Evolutionary conservation across 2,888 invertebrate species (phyloP).

Genomic region (Asteroscopus sphinx): DNA sequence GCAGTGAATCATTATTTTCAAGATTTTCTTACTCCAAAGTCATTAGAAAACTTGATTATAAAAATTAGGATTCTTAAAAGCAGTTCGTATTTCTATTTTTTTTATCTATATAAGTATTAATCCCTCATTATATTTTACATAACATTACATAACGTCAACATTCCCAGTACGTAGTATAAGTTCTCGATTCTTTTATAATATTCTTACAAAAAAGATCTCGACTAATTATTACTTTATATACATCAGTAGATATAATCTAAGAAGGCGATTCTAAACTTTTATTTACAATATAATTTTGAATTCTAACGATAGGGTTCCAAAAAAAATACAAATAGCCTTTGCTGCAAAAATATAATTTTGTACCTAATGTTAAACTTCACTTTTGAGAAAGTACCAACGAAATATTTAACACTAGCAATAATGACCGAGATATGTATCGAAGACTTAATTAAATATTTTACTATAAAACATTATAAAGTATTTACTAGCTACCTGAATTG

Average conservation of each 20-base stretch:
- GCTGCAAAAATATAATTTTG: conserved; percentile 65
- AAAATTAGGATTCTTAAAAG: conserved; percentile 50
- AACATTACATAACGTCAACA: conserved; percentile 45
- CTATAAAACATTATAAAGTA: conserved; percentile 63
- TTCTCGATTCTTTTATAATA: conserved; percentile 47
- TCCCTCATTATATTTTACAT: conserved; percentile 45
- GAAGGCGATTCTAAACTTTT: conserved; percentile 84
- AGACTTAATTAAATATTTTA: conserved; percentile 66
- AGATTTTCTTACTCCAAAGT: conserved; percentile 25
- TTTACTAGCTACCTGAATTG: conserved; percentile 61
- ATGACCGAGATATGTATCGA: conserved; percentile 72
- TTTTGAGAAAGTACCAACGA: conserved; percentile 47
- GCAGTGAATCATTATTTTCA: conserved; percentile 29
- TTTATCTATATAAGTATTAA: conserved; percentile 34
- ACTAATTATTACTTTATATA: conserved; percentile 72
- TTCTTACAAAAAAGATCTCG: conserved; percentile 63
- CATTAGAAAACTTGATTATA: conserved; percentile 48
- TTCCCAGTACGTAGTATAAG: conserved; percentile 52
- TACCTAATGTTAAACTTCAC: conserved; percentile 53
- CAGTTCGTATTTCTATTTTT: conserved; percentile 45
- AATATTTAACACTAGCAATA: conserved; percentile 51
- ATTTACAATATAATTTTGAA: conserved; percentile 68
- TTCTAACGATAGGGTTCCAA: conserved; percentile 58
- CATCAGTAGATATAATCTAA: conserved; percentile 77
- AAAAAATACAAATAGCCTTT: conserved; percentile 54